Conservation (phyloP, 2,797 vertebrate genomes). For the Argyrosomus regius region DNA sequence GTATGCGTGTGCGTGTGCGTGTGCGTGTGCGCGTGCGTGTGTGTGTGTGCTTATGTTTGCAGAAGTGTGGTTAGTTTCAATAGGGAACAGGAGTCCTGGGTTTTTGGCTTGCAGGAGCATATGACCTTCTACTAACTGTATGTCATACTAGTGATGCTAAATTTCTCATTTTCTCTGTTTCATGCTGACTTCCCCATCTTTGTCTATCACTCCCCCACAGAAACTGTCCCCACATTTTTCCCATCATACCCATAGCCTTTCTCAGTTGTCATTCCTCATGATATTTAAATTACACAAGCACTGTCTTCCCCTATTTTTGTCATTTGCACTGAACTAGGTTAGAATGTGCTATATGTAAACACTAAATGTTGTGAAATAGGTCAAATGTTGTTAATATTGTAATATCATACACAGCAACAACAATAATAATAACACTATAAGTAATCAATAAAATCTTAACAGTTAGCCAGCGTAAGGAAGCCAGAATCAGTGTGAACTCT, state of each 20-base stretch:
- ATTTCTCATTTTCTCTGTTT: slow-evolving; percentile 58
- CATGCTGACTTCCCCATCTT: slow-evolving; percentile 55
- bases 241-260: slow-evolving; percentile 33
- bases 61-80: slow-evolving; percentile 42
- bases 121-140: slow-evolving; percentile 49
- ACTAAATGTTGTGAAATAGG: neutral
- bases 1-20: neutral
- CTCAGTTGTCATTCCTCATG: slow-evolving; percentile 42
- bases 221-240: slow-evolving; percentile 57
- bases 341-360: neutral
- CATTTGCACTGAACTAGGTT: neutral
- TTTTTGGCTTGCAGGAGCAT: slow-evolving; percentile 32
- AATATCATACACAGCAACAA: neutral
- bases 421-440: too few relatives aligned
- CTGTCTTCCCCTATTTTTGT: neutral
- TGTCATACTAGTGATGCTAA: slow-evolving; percentile 1
- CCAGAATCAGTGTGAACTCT: too few relatives aligned
- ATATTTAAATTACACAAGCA: slow-evolving; percentile 10
- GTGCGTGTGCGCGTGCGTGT: neutral
- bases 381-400: neutral
- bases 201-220: slow-evolving; percentile 40
- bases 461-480: too few relatives aligned
- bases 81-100: slow-evolving; percentile 58
- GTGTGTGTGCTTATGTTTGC: neutral
- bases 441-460: too few relatives aligned